Evolutionary conservation across 2,888 invertebrate genomes (phyloP).

Genomic region (Limnephilus lunatus): DNA sequence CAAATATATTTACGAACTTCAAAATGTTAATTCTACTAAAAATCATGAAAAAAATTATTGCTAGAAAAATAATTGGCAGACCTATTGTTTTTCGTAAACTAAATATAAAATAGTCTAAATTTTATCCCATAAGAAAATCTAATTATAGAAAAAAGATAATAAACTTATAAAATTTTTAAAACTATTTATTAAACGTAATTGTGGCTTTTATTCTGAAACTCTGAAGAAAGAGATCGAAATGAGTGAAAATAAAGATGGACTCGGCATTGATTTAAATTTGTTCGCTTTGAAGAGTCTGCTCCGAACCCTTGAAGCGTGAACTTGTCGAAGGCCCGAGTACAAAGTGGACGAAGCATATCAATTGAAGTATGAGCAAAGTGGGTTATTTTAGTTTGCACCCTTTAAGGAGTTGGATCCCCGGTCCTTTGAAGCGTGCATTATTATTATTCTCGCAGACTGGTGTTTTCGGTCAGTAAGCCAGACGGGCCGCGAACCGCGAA

Average conservation of each 20-base stretch:
- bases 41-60: too few relatives aligned
- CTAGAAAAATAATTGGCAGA: too few relatives aligned
- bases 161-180: too few relatives aligned
- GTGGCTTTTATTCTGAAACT: background rate
- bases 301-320: background rate
- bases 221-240: background rate
- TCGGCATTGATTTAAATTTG: background rate
- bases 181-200: too few relatives aligned
- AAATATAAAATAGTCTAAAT: background rate
- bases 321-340: background rate
- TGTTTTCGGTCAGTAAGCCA: slow-evolving; percentile 57
- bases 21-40: too few relatives aligned
- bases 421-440: background rate
- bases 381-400: background rate
- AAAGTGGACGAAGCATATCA: background rate
- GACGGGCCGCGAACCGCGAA: slow-evolving; percentile 52
- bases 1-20: too few relatives aligned
- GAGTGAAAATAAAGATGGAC: background rate
- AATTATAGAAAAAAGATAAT: too few relatives aligned
- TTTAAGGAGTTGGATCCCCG: background rate
- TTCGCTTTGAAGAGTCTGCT: background rate
- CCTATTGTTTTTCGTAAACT: too few relatives aligned
- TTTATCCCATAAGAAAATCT: background rate
- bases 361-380: background rate
- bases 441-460: background rate